Evolutionary conservation across 2,797 vertebrate genomes (phyloP).

Genomic region (Ptychadena robeensis): DNA sequence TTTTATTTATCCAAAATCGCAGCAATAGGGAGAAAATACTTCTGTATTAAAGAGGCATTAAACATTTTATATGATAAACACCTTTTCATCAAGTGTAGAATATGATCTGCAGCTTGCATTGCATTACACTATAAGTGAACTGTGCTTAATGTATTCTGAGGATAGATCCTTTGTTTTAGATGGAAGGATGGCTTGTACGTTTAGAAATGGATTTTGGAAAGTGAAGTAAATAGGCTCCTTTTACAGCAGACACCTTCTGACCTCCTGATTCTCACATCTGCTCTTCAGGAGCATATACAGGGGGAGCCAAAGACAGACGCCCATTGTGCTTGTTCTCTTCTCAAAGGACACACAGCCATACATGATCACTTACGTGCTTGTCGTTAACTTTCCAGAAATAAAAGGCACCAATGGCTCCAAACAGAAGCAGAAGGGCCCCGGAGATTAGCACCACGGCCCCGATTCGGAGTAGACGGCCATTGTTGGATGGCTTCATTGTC

Average conservation of each 20-base stretch:
- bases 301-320: neutral
- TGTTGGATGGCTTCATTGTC: slow-evolving; percentile 73
- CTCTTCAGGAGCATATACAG: neutral
- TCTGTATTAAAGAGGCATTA: neutral
- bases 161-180: neutral
- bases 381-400: slow-evolving; percentile 89
- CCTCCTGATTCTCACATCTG: neutral
- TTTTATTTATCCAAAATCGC: neutral
- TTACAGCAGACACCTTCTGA: neutral
- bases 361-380: slow-evolving; percentile 81
- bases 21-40: neutral
- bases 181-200: neutral
- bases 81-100: slow-evolving; percentile 1
- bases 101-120: neutral
- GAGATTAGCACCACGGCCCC: slow-evolving; percentile 80
- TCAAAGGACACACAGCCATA: neutral
- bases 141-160: neutral
- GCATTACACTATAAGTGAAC: neutral
- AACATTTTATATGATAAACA: neutral
- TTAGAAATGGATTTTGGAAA: neutral
- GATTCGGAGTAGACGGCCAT: slow-evolving; percentile 79
- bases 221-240: neutral
- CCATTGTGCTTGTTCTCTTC: neutral
- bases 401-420: slow-evolving; percentile 86
- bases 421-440: slow-evolving; percentile 80